These are phyloP conservation scores for Heliconius ismenius DNA, from an alignment of 2,888 invertebrate genomes.

Conservation along the genomic window DNA sequence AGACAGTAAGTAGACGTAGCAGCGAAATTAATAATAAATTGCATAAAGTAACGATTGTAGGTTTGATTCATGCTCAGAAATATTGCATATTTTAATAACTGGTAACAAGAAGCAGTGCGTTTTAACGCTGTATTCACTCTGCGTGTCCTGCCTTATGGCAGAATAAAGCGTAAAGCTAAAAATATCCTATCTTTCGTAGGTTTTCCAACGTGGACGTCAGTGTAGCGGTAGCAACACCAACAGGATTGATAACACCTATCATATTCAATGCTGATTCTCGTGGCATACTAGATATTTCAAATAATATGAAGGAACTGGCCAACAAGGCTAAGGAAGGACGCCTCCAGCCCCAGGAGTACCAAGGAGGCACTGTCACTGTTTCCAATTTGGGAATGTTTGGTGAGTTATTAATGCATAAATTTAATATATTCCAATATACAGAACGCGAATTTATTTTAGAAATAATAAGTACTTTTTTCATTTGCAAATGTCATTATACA, in stretches of 20 bases:
- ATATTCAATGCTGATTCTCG: constrained; percentile 94
- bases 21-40: no score
- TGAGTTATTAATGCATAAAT: constrained; percentile 50
- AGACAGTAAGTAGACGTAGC: constrained; percentile 87
- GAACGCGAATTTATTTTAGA: no score
- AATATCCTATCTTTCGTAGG: constrained; percentile 71
- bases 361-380: constrained; percentile 97
- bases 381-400: constrained; percentile 98
- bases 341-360: constrained; percentile 96
- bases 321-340: constrained; percentile 93
- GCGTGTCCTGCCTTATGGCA: no score
- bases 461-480: no score
- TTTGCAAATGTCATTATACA: no score
- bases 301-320: constrained; percentile 89
- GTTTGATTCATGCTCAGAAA: no score
- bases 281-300: constrained; percentile 92
- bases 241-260: constrained; percentile 98
- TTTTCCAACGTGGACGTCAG: constrained; percentile 96
- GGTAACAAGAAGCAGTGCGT: no score
- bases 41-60: no score
- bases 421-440: neutral
- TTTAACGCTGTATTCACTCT: no score
- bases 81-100: no score
- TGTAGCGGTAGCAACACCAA: constrained; percentile 97
- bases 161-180: neutral